These are phyloP conservation scores for Parnassius glacialis DNA, from an alignment of 2,888 invertebrate genomes.

Conservation along the genomic window DNA sequence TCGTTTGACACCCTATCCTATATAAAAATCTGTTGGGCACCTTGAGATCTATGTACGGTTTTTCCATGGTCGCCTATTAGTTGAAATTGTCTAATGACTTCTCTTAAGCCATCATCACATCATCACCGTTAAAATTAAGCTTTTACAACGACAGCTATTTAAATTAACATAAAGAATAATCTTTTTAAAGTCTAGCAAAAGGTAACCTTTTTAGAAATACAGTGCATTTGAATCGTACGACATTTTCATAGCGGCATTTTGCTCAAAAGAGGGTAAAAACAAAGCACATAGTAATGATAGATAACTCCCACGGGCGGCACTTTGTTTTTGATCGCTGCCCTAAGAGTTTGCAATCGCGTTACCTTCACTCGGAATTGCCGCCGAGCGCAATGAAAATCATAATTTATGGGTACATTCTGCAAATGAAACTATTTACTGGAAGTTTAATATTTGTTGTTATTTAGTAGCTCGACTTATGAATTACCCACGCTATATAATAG, in stretches of 20 bases:
- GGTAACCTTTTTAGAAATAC: slow-evolving; percentile 25
- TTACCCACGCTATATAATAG: no score
- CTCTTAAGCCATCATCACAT: no score
- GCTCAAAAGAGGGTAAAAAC: slow-evolving; percentile 12
- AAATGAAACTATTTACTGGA: slow-evolving; percentile 15
- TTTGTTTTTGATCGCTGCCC: slow-evolving; percentile 23
- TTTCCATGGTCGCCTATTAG: no score
- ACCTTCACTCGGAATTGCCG: slow-evolving; percentile 23
- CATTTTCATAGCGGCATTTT: slow-evolving; percentile 23
- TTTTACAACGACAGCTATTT: not conserved
- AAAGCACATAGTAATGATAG: slow-evolving; percentile 21
- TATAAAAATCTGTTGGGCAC: no score
- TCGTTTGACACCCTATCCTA: no score
- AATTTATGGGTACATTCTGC: slow-evolving; percentile 18
- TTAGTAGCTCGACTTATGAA: not conserved
- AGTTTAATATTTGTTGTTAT: slow-evolving; percentile 9
- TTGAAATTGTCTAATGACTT: no score
- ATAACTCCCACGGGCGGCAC: slow-evolving; percentile 24
- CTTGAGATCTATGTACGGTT: no score
- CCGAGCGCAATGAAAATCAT: slow-evolving; percentile 12
- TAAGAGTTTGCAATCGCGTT: slow-evolving; percentile 22
- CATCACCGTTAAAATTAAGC: no score
- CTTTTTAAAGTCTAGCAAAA: slow-evolving; percentile 16
- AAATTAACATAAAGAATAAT: slow-evolving; percentile 16
- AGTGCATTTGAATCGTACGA: slow-evolving; percentile 22